A percentile compares a stretch with the other conserved stretches of the same genome.
Evolutionary conservation across 2,797 vertebrate genomes (phyloP).

Genomic region (Natrix natrix): DNA sequence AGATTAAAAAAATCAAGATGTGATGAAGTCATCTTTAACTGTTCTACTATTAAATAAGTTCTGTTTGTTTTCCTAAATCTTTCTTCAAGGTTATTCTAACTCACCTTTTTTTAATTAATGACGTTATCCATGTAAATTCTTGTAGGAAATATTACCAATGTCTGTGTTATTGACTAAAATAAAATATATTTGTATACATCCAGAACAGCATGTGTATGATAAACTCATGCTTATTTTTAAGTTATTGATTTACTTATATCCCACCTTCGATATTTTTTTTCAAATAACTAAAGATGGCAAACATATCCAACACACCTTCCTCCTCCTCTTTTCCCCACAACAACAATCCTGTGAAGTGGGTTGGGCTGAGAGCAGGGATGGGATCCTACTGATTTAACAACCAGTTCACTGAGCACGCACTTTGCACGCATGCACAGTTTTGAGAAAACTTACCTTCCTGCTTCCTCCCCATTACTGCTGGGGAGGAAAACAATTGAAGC

Average conservation of each 20-base stretch:
- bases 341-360: background rate
- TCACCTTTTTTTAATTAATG: constrained; percentile 9
- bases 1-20: background rate
- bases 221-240: background rate
- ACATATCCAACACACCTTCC: background rate
- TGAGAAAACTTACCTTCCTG: no score
- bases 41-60: background rate
- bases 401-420: no score
- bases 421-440: no score
- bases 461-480: no score
- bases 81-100: background rate
- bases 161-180: constrained; percentile 48
- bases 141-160: constrained; percentile 31
- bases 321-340: background rate
- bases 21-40: constrained; percentile 23
- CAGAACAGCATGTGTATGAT: background rate
- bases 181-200: fast-evolving
- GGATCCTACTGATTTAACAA: no score
- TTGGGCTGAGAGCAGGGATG: background rate
- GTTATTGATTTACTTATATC: background rate
- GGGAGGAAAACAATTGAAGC: no score
- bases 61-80: constrained; percentile 22
- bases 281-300: background rate
- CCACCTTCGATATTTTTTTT: background rate
- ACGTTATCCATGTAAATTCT: background rate